phyloP scores from a whole-genome alignment of 2,888 invertebrate genomes.

The Thymelicus sylvestris region DNA sequence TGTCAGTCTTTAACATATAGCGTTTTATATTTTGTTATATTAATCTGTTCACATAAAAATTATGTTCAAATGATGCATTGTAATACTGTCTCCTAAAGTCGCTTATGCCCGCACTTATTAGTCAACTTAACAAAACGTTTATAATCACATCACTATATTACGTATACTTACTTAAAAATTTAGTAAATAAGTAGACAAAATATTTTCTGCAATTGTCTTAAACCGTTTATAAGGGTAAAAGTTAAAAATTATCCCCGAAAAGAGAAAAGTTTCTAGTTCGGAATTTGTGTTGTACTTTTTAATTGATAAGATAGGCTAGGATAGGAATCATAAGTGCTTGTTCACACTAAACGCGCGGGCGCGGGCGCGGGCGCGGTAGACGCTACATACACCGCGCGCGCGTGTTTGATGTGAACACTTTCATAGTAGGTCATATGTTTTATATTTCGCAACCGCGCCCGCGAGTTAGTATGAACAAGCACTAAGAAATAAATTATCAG shows the following conservation, averaged over 20 bases:
- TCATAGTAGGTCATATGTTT: no score
- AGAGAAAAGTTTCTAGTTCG: conserved; percentile 6
- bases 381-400: no score
- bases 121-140: neutral
- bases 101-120: neutral
- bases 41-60: no score
- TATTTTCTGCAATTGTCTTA: neutral
- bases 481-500: neutral
- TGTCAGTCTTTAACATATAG: no score
- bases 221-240: conserved; percentile 2
- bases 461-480: no score
- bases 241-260: conserved; percentile 11
- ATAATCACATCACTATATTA: conserved; percentile 4
- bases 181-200: conserved; percentile 16
- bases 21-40: no score
- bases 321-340: neutral
- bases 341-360: no score
- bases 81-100: neutral
- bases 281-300: conserved; percentile 14
- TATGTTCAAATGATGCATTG: no score
- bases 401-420: no score
- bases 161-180: conserved; percentile 1
- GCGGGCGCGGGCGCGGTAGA: no score
- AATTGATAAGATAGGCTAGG: neutral
- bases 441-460: no score